Evolutionary conservation across 2,113 vertebrate species (phyloP), one percentile per base, ranked within the genome.

Genomic region (Pithys albifrons): DNA sequence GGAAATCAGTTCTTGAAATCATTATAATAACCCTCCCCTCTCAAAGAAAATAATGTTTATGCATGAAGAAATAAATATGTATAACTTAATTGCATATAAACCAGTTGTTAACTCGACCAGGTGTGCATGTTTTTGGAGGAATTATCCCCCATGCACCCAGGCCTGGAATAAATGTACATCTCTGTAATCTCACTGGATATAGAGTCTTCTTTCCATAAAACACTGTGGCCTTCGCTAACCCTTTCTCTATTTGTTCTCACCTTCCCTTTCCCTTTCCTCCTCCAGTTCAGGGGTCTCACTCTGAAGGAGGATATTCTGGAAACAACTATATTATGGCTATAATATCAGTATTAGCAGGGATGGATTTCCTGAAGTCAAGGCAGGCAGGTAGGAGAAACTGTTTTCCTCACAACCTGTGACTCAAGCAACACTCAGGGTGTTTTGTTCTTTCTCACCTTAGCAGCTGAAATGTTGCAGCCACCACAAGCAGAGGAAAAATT

Each of bases 321-420:
- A 76, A 61, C 0, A 0, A 25, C 62, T 59, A 18, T 41, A 25
- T 39, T 35, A 25, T 41, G 55, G n/a, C 45, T 78, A 62, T 58
- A 41, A 35, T 15, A 67, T n/a, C 72, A 43, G 19, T 37, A 29
- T 22, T 7, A 37, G 43, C 28, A 71, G 70, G 10, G 70, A 59
- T 51, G 67, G 57, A 31, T 59, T 85, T 96, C 62, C 45, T 29
- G n/a, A 74, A 77, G 52, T 35, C 37, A 54, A 62, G 46, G 43
- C 23, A 22, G 41, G 28, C 24, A 75, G 43, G 11, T 14, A 55
- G n/a, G 49, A 80, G 43, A 16, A 85, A 48, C 0, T 0, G 1
- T 12, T 88, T 75, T 90, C 41, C 11, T 62, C 35, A 2, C 25
- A 14, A 52, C 31, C 48, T 52, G 52, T 1, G 6, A 59, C 43